Evolutionary conservation across 2,113 vertebrate species (phyloP).

Genomic region (Macquaria australasica): DNA sequence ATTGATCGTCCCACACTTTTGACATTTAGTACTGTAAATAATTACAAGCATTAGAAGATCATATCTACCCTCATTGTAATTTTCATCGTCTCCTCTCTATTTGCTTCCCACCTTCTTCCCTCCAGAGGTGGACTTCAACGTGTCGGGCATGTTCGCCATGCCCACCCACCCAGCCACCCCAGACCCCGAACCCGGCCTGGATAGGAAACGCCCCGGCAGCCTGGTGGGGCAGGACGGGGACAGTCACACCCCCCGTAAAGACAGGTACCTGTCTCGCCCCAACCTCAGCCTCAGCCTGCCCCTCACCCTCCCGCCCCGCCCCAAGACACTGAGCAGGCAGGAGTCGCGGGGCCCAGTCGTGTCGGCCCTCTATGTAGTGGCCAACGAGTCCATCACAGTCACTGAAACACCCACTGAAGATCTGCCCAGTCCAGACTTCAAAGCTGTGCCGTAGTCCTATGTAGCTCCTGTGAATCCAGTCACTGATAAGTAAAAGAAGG

Average conservation of each 20-base stretch:
- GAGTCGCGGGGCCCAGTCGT: constrained; percentile 77
- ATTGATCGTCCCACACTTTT: background rate
- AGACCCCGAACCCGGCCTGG: constrained; percentile 87
- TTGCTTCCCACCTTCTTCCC: background rate
- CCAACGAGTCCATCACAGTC: constrained; percentile 84
- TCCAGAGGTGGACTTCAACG: constrained; percentile 96
- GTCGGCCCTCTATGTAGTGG: constrained; percentile 85
- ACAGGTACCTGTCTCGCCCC: constrained; percentile 90
- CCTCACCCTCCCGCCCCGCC: constrained; percentile 71
- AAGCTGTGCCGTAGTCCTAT: constrained; percentile 62
- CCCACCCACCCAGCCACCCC: constrained; percentile 84
- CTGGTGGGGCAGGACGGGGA: constrained; percentile 92
- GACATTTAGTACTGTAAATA: no score
- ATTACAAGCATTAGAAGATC: background rate
- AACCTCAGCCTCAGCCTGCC: constrained; percentile 81
- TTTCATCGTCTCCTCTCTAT: background rate
- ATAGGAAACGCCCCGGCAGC: constrained; percentile 92
- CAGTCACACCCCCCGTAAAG: constrained; percentile 91
- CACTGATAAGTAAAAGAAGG: constrained; percentile 45
- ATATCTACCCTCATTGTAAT: background rate
- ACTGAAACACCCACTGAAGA: constrained; percentile 80
- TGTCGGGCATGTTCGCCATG: constrained; percentile 93
- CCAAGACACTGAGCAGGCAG: constrained; percentile 80
- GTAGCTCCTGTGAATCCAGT: constrained; percentile 36
- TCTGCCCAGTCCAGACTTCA: constrained; percentile 76